Conservation (phyloP, 1,140 invertebrate species). For the Pemphigus obesinymphae region DNA sequence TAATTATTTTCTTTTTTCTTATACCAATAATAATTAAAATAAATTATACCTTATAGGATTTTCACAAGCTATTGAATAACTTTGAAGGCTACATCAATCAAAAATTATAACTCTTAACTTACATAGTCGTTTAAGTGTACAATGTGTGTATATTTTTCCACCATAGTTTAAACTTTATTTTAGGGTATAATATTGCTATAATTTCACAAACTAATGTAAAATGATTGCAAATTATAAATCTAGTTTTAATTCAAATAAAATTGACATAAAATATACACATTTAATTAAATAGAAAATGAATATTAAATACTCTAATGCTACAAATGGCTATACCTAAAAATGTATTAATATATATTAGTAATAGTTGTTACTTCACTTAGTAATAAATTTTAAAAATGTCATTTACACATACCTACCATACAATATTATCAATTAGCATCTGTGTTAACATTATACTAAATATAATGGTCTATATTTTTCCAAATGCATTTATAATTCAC, state of each 20-base stretch:
- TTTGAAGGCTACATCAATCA: neutral
- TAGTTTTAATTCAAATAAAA: neutral
- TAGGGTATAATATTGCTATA: neutral
- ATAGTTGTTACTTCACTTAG: no score
- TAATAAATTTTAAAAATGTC: neutral
- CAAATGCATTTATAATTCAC: no score
- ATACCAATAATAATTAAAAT: neutral
- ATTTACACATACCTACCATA: neutral
- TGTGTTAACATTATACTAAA: neutral
- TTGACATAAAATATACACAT: neutral
- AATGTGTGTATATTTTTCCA: neutral
- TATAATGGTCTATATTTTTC: neutral
- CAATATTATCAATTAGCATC: neutral
- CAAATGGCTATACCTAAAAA: neutral
- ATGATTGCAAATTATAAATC: neutral
- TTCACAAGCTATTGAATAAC: neutral
- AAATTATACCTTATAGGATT: neutral
- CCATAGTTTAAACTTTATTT: neutral
- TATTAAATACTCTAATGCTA: neutral
- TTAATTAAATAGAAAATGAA: neutral
- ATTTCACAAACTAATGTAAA: neutral
- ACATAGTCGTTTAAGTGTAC: neutral
- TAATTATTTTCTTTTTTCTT: no score
- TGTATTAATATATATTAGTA: neutral
- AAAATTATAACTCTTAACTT: neutral